These are phyloP conservation scores for Orientallactaga sibirica DNA, from an alignment of 2,797 vertebrate species.

Conservation along the genomic window DNA sequence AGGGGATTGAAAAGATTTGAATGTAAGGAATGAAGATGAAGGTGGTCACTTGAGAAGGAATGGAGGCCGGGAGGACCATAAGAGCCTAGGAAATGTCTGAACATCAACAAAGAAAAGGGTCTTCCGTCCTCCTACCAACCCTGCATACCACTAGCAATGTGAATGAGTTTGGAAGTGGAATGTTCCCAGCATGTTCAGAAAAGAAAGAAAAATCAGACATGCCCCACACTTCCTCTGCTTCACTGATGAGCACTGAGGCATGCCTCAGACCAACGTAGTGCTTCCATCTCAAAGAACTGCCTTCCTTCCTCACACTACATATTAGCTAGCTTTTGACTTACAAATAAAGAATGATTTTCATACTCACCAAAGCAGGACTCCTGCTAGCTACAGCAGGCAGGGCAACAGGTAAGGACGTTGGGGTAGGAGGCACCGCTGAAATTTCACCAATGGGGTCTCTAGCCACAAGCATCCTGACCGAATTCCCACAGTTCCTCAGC, in stretches of 20 bases:
- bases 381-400: conserved; percentile 82
- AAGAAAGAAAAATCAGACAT: conserved; percentile 28
- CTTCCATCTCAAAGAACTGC: background rate
- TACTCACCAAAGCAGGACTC: conserved; percentile 85
- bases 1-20: conserved; percentile 32
- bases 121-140: background rate
- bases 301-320: background rate
- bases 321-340: background rate
- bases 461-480: conserved; percentile 94
- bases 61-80: background rate
- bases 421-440: conserved; percentile 86
- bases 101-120: background rate
- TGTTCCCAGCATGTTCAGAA: background rate
- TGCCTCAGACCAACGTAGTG: background rate
- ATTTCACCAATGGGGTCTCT: conserved; percentile 89
- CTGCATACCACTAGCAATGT: background rate
- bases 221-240: background rate
- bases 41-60: background rate
- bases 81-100: background rate
- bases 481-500: conserved; percentile 94
- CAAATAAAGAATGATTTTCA: background rate
- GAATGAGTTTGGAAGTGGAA: background rate
- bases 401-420: conserved; percentile 89
- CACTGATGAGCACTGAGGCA: background rate
- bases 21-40: background rate